Evolutionary conservation across 2,888 invertebrate genomes (phyloP).

Genomic region (Isotomurus palustris): DNA sequence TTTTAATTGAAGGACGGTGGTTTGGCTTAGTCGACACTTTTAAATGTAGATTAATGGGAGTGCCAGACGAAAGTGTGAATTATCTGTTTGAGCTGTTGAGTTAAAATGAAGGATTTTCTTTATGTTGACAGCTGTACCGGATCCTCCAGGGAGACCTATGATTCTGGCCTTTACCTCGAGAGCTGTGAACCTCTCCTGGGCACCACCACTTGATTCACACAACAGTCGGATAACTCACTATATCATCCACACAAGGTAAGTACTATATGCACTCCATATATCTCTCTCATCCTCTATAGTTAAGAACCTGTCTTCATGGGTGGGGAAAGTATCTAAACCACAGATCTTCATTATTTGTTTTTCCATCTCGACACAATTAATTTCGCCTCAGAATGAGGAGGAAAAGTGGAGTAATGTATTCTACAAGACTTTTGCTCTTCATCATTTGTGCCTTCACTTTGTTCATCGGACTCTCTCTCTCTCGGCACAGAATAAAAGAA

Average conservation of each 20-base stretch:
- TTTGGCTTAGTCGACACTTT: slow-evolving; percentile 10
- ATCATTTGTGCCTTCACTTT: too few relatives aligned
- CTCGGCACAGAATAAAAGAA: too few relatives aligned
- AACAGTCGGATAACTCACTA: slow-evolving; percentile 66
- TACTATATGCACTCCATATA: too few relatives aligned
- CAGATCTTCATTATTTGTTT: slow-evolving; percentile 9
- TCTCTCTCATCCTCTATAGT: slow-evolving; percentile 7
- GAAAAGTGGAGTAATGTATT: too few relatives aligned
- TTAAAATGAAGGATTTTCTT: slow-evolving; percentile 9
- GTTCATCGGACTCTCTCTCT: too few relatives aligned
- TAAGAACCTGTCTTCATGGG: neutral
- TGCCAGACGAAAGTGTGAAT: slow-evolving; percentile 37
- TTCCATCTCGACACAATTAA: too few relatives aligned
- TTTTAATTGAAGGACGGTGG: too few relatives aligned
- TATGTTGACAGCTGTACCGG: slow-evolving; percentile 54
- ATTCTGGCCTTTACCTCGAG: slow-evolving; percentile 68
- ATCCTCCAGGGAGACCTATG: slow-evolving; percentile 66
- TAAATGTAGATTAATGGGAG: slow-evolving; percentile 39
- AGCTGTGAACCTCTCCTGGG: slow-evolving; percentile 70
- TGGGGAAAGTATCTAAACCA: neutral
- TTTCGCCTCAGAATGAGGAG: too few relatives aligned
- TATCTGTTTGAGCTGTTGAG: slow-evolving; percentile 18
- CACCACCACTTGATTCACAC: slow-evolving; percentile 64
- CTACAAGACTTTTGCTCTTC: too few relatives aligned
- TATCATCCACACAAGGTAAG: slow-evolving; percentile 69